Percentiles rank a stretch among this genome's conserved stretches.
Conservation (phyloP, 30 jellyfish, hydroid and myxozoan genomes). For the Turritopsis rubra region DNA sequence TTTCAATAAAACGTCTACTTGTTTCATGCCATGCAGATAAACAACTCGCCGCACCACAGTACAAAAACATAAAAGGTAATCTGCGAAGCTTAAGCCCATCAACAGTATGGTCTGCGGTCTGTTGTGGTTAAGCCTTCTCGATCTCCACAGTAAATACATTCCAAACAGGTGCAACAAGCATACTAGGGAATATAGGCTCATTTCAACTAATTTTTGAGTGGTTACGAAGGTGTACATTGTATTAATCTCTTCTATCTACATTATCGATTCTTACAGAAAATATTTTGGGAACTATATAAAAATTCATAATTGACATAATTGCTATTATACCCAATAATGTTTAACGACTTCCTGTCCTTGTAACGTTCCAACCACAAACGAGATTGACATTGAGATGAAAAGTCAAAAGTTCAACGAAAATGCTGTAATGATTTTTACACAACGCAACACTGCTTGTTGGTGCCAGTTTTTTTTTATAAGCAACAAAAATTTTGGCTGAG, state of each 20-base stretch:
- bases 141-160: neutral
- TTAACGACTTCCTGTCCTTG: neutral
- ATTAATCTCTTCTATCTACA: neutral
- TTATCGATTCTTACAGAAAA: too few relatives aligned
- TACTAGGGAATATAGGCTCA: neutral
- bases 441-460: too few relatives aligned
- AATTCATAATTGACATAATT: too few relatives aligned
- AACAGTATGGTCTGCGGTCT: neutral
- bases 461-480: too few relatives aligned
- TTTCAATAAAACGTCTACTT: neutral
- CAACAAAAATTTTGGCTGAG: too few relatives aligned
- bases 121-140: neutral
- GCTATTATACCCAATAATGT: neutral
- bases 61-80: neutral
- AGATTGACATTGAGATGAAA: neutral
- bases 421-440: neutral
- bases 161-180: neutral
- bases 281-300: too few relatives aligned
- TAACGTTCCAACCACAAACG: neutral
- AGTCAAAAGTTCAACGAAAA: neutral
- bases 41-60: neutral
- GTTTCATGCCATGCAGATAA: neutral
- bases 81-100: neutral
- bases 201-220: neutral
- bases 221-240: neutral